A percentile compares a stretch with the other conserved stretches of the same genome.
Evolutionary conservation across 2,888 invertebrate species (phyloP).

Genomic region (Carabus problematicus): DNA sequence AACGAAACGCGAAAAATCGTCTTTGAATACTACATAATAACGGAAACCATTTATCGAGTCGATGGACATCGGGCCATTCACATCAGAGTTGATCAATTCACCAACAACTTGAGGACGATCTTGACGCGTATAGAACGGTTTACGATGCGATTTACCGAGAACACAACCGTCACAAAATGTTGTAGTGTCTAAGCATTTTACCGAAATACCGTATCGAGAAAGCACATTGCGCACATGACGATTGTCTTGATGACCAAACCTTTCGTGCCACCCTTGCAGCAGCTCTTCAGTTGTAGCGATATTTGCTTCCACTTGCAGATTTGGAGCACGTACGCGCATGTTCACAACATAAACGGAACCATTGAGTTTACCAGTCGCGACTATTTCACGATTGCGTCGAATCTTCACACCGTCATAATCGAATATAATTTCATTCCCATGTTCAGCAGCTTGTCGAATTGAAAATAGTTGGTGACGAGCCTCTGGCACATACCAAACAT

Average conservation of each 20-base stretch:
- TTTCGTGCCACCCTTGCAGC: constrained; percentile 47
- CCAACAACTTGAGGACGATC: constrained; percentile 45
- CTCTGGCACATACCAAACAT: constrained; percentile 43
- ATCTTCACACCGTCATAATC: constrained; percentile 43
- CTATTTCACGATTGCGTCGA: constrained; percentile 41
- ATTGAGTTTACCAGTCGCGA: constrained; percentile 43
- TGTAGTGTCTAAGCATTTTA: constrained; percentile 44
- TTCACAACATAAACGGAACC: constrained; percentile 45
- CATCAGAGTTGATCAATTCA: constrained; percentile 47
- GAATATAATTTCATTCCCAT: constrained; percentile 43
- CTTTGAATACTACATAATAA: constrained; percentile 46
- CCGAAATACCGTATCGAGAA: constrained; percentile 44
- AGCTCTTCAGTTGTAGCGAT: constrained; percentile 45
- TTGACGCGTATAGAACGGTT: constrained; percentile 38
- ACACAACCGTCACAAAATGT: constrained; percentile 43
- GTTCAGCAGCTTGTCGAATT: constrained; percentile 44
- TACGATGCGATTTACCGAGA: constrained; percentile 38
- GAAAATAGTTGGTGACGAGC: constrained; percentile 46
- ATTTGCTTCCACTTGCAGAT: constrained; percentile 42
- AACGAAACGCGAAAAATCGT: constrained; percentile 45
- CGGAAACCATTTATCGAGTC: constrained; percentile 46
- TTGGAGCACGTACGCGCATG: constrained; percentile 42
- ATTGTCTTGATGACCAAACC: constrained; percentile 47
- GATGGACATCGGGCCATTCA: constrained; percentile 47
- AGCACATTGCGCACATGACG: constrained; percentile 47